Evolutionary conservation across 2,888 invertebrate genomes (phyloP).

Genomic region (Onthophagus sagittarius): DNA sequence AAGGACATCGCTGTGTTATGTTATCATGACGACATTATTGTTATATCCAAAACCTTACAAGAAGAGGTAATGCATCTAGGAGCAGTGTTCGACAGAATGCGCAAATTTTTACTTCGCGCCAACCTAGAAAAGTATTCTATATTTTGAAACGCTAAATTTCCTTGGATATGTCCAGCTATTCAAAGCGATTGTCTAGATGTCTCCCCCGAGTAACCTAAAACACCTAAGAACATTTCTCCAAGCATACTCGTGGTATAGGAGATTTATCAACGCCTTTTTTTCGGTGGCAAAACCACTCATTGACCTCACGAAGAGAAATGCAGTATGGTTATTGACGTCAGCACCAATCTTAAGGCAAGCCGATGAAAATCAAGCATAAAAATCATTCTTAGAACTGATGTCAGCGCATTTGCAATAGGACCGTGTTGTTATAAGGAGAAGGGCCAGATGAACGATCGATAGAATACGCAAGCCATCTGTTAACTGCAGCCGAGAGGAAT

Average conservation of each 20-base stretch:
- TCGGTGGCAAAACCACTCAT: conserved; percentile 22
- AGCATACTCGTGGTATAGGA: conserved; percentile 27
- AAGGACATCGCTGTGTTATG: conserved; percentile 26
- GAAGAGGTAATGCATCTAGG: conserved; percentile 30
- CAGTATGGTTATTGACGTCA: conserved; percentile 24
- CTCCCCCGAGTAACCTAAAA: conserved; percentile 22
- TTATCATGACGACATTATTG: conserved; percentile 34
- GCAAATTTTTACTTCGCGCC: conserved; percentile 24
- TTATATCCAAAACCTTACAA: conserved; percentile 28
- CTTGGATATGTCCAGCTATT: conserved; percentile 26
- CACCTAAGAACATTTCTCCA: conserved; percentile 21
- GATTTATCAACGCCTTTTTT: conserved; percentile 26
- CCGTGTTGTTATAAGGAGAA: conserved; percentile 29
- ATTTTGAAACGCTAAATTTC: conserved; percentile 24
- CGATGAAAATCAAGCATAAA: conserved; percentile 20
- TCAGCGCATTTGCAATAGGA: conserved; percentile 31
- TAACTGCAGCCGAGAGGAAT: conserved; percentile 31
- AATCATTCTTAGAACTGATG: conserved; percentile 34
- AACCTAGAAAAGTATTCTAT: conserved; percentile 32
- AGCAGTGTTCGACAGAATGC: conserved; percentile 25
- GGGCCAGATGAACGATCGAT: conserved; percentile 28
- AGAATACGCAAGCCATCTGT: conserved; percentile 34
- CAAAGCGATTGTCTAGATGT: conserved; percentile 18
- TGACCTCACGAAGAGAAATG: conserved; percentile 24
- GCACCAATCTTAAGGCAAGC: conserved; percentile 31